These are phyloP conservation scores for Halesus radiatus DNA, from an alignment of 1,140 invertebrate species.

Conservation along the genomic window DNA sequence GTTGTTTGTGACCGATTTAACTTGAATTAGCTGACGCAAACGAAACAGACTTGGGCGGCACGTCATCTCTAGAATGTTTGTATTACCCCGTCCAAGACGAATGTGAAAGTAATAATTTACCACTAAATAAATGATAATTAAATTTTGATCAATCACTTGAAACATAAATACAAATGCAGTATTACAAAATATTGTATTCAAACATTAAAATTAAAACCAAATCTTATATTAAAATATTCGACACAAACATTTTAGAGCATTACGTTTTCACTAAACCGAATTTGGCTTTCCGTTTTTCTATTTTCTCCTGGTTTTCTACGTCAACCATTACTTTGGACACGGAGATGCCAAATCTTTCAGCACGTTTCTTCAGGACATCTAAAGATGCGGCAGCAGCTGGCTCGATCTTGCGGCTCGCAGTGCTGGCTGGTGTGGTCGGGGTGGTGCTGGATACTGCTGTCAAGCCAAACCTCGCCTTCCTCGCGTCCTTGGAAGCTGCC, in stretches of 20 bases:
- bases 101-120: too few relatives aligned
- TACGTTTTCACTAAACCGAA: conserved; percentile 70
- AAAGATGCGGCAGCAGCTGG: conserved; percentile 68
- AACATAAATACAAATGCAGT: too few relatives aligned
- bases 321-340: conserved; percentile 79
- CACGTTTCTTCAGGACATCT: conserved; percentile 80
- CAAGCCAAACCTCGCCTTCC: conserved; percentile 76
- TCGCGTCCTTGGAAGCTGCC: conserved; percentile 74
- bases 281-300: conserved; percentile 80
- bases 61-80: too few relatives aligned
- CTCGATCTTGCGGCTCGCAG: conserved; percentile 70
- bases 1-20: too few relatives aligned
- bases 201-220: neutral
- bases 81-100: too few relatives aligned
- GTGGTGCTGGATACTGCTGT: too few relatives aligned
- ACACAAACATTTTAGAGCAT: neutral
- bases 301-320: conserved; percentile 75
- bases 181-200: neutral
- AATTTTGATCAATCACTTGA: too few relatives aligned
- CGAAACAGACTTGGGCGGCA: too few relatives aligned
- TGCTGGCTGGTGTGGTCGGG: conserved; percentile 45
- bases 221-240: neutral
- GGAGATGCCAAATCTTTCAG: conserved; percentile 81
- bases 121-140: too few relatives aligned
- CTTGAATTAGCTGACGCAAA: too few relatives aligned